Base-by-base conservation (phyloP, 2,113 vertebrate genomes). In the Leptodactylus fuscus region DNA sequence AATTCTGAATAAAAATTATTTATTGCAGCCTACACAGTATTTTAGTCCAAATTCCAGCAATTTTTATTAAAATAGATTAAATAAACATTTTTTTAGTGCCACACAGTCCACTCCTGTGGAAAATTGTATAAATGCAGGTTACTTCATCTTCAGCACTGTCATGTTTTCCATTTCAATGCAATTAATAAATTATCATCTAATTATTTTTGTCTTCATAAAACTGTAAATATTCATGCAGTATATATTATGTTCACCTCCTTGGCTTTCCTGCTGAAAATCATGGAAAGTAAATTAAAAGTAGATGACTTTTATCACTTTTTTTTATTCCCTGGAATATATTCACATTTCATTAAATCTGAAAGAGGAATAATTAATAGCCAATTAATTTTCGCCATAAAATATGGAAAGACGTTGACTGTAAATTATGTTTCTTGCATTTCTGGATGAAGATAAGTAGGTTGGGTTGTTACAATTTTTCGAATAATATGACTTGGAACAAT, bases 311-410 rank as follows among this genome's bases (percentile, higher is more conserved):
- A 91, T 92, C 91, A 91, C 87, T 85, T 90, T 90, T 91, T 51
- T 91, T 90, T 85, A 92, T 88, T 88, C 2, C 1, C 86, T 58
- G 87, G 88, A 80, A 80, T 62, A 62, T 44, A 60, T 24, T 62
- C 77, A 88, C 36, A 29, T 91, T 90, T 90, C 90, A 88, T 91
- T 87, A 91, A 91, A 91, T 93, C 91, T 88, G 81, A 91, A 89
- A 89, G 92, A 89, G 89, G 87, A 89, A 88, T 94, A 93, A 95
- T 95, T 93, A 95, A 93, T 94, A 92, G 89, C 88, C 93, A 94
- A 94, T 95, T 92, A 87, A 90, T 85, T 93, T 92, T 93, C 87
- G 87, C 87, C 90, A 91, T 89, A 88, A 85, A 93, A 92, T 92
- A 90, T 91, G 91, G 90, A 87, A 90, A 88, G 89, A 93, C 93